Evolutionary conservation across 2,113 vertebrate genomes (phyloP), one percentile per base, ranked within the genome.

Genomic region (Pseudorectes ferrugineus): DNA sequence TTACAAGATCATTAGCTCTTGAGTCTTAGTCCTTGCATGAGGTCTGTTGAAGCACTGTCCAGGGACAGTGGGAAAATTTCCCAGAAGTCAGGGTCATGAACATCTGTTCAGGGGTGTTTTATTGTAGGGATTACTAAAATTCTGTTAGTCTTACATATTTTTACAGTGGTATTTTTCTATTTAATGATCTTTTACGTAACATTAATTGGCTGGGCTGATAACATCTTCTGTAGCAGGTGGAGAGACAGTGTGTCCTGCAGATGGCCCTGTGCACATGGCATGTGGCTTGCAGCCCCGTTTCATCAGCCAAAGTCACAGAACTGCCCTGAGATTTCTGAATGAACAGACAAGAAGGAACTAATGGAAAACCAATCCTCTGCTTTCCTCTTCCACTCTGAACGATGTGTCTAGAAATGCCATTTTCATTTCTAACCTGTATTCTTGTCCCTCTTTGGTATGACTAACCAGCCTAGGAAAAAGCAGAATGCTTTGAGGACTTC

Each of bases 181-280:
- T 59, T 81, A 59, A 40, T 48, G 3, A 3, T 59, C 35, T 89
- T 54, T 17, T 61, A 6, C 0, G 0, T 73, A 57, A 45, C 20
- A 22, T 31, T 28, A 51, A 11, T 55, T 11, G 5, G 5, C 11
- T 75, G 12, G 42, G 40, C 62, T 66, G 61, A 16, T 62, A 17
- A 6, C 3, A 9, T 65, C 25, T 59, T 84, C 61, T 59, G 10
- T 31, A 48, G n/a, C 48, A 31, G 26, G 7, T 1, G 1, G 42
- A 54, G 25, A 55, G 20, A 36, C 4, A 1, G 4, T 22, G 16
- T 71, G 29, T 67, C 57, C n/a, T 40, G 46, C 40, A 66, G 57
- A n/a, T 9, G 4, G 3, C 36, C 2, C 0, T 24, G 29, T 14
- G 4, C 21, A 7, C 2, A 0, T 24, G 14, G n/a, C 48, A 13